Conservation (phyloP, 1,140 invertebrate species). For the Aphelenchoides besseyi region DNA sequence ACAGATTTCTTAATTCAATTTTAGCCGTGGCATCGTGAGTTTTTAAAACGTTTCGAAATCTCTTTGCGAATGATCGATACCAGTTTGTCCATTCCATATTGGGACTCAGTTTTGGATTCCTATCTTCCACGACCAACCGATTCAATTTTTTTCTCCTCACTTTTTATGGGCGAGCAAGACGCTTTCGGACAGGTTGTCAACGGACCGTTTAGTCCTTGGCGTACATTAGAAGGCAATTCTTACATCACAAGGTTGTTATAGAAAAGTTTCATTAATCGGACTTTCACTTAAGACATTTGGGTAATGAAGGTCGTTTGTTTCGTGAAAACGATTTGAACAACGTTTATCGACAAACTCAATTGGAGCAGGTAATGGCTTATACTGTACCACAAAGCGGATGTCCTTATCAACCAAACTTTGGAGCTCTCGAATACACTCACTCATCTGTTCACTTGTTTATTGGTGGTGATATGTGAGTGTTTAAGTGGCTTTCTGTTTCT, state of each 20-base stretch:
- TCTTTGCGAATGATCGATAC: conserved; percentile 50
- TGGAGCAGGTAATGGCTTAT: conserved; percentile 50
- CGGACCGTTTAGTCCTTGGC: conserved; percentile 47
- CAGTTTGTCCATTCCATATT: conserved; percentile 62
- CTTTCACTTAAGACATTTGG: conserved; percentile 38
- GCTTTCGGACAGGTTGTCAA: conserved; percentile 35
- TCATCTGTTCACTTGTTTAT: conserved; percentile 49
- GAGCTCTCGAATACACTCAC: conserved; percentile 54
- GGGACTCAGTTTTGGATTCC: conserved; percentile 62
- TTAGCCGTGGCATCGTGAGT: conserved; percentile 54
- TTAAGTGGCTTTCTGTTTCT: too few relatives aligned
- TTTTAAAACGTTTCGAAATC: conserved; percentile 53
- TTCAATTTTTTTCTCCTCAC: conserved; percentile 62
- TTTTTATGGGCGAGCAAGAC: conserved; percentile 56
- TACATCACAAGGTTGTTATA: conserved; percentile 28
- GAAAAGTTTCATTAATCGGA: conserved; percentile 13
- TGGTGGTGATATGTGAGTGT: conserved; percentile 55
- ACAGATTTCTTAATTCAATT: too few relatives aligned
- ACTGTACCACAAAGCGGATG: conserved; percentile 48
- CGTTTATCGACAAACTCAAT: conserved; percentile 42
- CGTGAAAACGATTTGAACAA: conserved; percentile 50
- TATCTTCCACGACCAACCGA: conserved; percentile 56
- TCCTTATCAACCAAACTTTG: conserved; percentile 56
- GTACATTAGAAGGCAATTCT: conserved; percentile 44
- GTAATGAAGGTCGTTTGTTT: conserved; percentile 48